phyloP scores from a whole-genome alignment of 1,140 invertebrate species.

The Macrosteles quadrilineatus region DNA sequence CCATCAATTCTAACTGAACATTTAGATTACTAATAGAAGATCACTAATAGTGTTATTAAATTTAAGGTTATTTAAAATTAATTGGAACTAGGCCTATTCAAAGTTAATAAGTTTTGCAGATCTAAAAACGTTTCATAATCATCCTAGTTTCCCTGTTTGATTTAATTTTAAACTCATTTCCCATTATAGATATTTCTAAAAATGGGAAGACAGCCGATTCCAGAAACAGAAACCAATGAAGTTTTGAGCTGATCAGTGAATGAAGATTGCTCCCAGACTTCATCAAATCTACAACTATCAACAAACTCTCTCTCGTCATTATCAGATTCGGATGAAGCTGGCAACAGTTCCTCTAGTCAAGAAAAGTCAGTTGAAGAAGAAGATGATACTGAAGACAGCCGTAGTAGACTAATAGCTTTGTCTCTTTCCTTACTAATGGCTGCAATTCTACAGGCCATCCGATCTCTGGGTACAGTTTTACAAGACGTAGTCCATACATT shows the following conservation, averaged over 20 bases:
- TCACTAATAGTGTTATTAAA: no score
- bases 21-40: no score
- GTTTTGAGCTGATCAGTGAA: slow-evolving; percentile 10
- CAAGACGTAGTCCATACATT: slow-evolving; percentile 34
- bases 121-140: no score
- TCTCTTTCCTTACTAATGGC: slow-evolving; percentile 53
- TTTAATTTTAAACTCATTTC: no score
- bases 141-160: no score
- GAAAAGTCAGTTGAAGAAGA: slow-evolving; percentile 31
- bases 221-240: slow-evolving; percentile 15
- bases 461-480: slow-evolving; percentile 29
- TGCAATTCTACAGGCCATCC: slow-evolving; percentile 39
- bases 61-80: no score
- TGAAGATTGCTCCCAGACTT: not conserved
- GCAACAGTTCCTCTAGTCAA: not conserved
- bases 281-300: not conserved
- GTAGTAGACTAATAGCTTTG: slow-evolving; percentile 52
- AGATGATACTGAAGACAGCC: slow-evolving; percentile 42
- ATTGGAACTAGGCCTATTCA: no score
- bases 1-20: no score
- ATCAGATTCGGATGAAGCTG: no score
- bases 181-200: slow-evolving; percentile 31
- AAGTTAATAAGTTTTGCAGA: no score
- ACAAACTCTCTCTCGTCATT: no score
- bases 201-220: slow-evolving; percentile 15